Base-by-base conservation (phyloP, 2,113 vertebrate species). In the Serinus canaria region DNA sequence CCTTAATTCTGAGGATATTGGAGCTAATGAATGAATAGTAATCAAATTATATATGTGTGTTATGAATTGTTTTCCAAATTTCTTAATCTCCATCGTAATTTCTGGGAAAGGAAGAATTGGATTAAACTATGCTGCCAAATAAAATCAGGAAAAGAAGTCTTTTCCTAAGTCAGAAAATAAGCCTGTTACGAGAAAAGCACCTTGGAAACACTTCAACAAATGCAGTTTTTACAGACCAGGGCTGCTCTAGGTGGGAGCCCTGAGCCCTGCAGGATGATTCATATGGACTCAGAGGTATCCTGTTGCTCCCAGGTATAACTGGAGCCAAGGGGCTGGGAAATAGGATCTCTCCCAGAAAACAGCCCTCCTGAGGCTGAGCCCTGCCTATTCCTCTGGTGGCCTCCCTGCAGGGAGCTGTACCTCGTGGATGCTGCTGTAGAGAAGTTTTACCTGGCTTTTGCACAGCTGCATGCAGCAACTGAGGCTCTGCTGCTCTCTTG, bases 391-490 rank as follows among this genome's bases (percentile, higher is more conserved):
- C 49, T 77, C 43, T 6, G 5, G 28, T 55, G 67, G 35, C 37
- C 22, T 72, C 37, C 19, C 41, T 24, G 6, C 11, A 13, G 53
- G 69, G 55, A 83, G 31, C 70, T 60, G 2, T 10, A 7, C 72
- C 39, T 35, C 2, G 1, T 25, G 50, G 8, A 19, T 62, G 16
- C 30, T 63, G 35, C 68, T 2, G 2, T 3, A 6, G 17, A 10
- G 46, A 12, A 27, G 12, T 7, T n/a, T 58, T 28, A 24, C 24
- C 23, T 53, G 64, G 43, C 28, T 64, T 46, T 46, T 55, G 33
- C 28, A 9, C 16, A 30, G 28, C 35, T 41, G 24, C 39, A 2
- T 11, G 35, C 16, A 49, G 68, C 43, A 49, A 1, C 0, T 31
- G 60, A 75, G 56, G 67, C 56, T 75, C 72, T 56, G 31, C 10